Evolutionary conservation across 2,113 vertebrate species (phyloP).

Genomic region (Thalassarche chlororhynchos): DNA sequence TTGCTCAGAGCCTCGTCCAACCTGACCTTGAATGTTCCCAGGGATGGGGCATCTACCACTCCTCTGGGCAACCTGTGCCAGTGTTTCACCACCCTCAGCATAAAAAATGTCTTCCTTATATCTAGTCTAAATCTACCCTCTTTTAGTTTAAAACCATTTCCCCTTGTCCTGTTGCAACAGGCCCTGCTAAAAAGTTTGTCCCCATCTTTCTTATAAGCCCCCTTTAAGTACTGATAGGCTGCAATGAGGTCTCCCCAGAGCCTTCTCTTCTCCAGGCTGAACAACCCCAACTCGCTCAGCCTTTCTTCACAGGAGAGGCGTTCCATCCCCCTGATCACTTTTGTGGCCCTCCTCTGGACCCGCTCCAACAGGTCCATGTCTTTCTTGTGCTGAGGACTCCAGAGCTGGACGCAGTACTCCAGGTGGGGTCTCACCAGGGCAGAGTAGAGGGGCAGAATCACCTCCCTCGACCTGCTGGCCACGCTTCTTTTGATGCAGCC

Average conservation of each 20-base stretch:
- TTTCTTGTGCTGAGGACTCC: not conserved
- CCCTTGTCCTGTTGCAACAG: not conserved
- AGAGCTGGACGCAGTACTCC: not conserved
- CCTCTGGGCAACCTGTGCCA: not conserved
- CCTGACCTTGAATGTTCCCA: not conserved
- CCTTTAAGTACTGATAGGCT: not conserved
- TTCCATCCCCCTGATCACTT: not conserved
- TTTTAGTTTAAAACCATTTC: not conserved
- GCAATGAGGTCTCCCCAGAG: not conserved
- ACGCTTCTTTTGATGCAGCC: no score
- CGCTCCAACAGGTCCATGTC: not conserved
- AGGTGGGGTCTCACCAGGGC: not conserved
- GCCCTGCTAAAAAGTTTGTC: not conserved
- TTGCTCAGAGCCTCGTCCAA: not conserved
- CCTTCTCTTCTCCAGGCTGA: not conserved
- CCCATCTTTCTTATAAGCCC: not conserved
- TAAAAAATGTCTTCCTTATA: not conserved
- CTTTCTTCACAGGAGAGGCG: not conserved
- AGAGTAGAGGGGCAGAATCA: not conserved
- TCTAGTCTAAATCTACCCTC: not conserved
- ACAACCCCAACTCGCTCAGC: not conserved
- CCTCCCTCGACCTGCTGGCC: not conserved
- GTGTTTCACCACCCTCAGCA: fast-evolving
- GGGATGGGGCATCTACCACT: not conserved
- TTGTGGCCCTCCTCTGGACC: not conserved